Conservation (phyloP, 2,113 vertebrate species). For the Lutjanus erythropterus region DNA sequence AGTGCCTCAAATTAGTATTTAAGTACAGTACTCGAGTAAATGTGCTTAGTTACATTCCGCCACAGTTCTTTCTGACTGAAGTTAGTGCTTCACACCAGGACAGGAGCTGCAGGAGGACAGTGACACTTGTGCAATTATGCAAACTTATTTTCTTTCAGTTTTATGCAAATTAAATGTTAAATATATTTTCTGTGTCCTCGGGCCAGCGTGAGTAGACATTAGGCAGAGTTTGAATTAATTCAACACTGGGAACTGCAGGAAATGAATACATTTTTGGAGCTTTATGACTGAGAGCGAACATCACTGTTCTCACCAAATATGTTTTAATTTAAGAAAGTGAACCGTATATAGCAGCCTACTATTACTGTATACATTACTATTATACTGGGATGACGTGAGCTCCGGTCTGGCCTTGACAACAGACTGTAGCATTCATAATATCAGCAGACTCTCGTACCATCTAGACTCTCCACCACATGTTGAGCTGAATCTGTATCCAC, state of each 20-base stretch:
- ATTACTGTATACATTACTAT: not conserved
- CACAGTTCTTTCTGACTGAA: not conserved
- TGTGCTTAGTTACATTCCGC: too few species aligned
- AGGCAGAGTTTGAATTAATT: not conserved
- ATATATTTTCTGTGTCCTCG: slow-evolving; percentile 8
- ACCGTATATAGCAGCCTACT: too few species aligned
- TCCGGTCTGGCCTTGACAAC: not conserved
- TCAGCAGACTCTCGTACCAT: not conserved
- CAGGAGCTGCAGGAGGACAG: not conserved
- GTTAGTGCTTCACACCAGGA: not conserved
- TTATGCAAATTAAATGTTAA: slow-evolving; percentile 42
- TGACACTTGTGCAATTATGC: not conserved
- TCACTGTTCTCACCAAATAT: not conserved
- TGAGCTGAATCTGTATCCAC: slow-evolving; percentile 16
- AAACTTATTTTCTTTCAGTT: not conserved
- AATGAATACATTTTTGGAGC: not conserved
- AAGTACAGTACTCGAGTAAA: too few species aligned
- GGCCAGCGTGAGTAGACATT: not conserved
- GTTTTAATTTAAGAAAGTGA: too few species aligned
- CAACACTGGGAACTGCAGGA: not conserved
- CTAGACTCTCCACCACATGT: not conserved
- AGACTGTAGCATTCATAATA: not conserved
- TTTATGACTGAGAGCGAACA: not conserved
- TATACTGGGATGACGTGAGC: not conserved
- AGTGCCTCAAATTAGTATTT: too few species aligned